Base-by-base conservation (phyloP, 2,797 vertebrate genomes). In the Sebastiscus tertius region DNA sequence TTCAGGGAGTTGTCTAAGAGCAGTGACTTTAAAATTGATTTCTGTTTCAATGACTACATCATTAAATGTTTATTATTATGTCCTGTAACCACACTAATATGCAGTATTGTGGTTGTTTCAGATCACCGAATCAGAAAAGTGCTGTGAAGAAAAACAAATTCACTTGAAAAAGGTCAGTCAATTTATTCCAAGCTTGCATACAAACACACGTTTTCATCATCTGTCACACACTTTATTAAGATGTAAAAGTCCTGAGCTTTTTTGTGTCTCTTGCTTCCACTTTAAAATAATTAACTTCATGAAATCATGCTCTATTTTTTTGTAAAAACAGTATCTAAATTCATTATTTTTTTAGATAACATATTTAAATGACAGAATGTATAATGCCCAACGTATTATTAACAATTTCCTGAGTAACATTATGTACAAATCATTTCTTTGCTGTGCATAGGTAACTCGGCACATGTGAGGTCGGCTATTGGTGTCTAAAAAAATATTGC, bases 141-240 rank as follows among this genome's bases (percentile, higher is more conserved):
- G 10, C 14, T 4, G 12, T 27, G 14, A 78, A 76, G 20, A 72
- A 72, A 81, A 42, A 27, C 33, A 8, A 75, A 67, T n/a, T 67
- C 11, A n/a, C 10, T 49, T 46, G 27, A 26, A 71, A 71, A 80
- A 84, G 39, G 8, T 75, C 65, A 84, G 29, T 49, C 8, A 1
- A 61, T 89, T 83, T 88, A 90, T 86, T 90, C 59, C 75, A 83
- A 56, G 8, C 29, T 82, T 70, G 3, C 58, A 80, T 46, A 20
- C 27, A 83, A 69, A 84, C 27, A 79, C 54, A 34, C 0, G 8
- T 34, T 79, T 80, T 76, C 33, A 71, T 77, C n/a, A 71, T 77
- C n/a, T 31, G 7, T 83, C 49, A 70, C 64, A 63, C 52, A 63
- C 26, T 33, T 79, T 22, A 34, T 24, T 22, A 68, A 67, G 68